phyloP scores from a whole-genome alignment of 1,140 invertebrate genomes.

The Samia ricini region DNA sequence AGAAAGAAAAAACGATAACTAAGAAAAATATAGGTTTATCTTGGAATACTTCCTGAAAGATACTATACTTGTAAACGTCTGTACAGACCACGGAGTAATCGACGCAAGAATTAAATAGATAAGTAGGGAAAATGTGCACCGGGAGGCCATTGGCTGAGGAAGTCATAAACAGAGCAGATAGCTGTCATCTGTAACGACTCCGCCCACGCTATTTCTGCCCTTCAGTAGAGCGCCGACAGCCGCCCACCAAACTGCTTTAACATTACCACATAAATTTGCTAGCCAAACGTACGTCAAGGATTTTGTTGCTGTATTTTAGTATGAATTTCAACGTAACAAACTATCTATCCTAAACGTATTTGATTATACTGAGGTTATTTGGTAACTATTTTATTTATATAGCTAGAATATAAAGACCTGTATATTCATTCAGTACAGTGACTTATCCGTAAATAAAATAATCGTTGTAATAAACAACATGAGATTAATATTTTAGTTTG shows the following conservation, averaged over 20 bases:
- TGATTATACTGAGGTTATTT: too few species aligned
- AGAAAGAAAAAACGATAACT: too few species aligned
- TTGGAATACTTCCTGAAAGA: too few species aligned
- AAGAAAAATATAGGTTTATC: too few species aligned
- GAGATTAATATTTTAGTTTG: too few species aligned
- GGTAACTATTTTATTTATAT: too few species aligned
- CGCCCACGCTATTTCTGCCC: slow-evolving; percentile 74
- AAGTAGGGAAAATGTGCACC: slow-evolving; percentile 2
- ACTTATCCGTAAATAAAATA: too few species aligned
- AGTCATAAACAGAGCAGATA: slow-evolving; percentile 69
- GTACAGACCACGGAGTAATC: neutral
- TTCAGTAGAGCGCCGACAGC: slow-evolving; percentile 43
- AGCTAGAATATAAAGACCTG: too few species aligned
- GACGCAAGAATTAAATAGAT: neutral
- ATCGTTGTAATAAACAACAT: too few species aligned
- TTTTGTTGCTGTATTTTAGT: slow-evolving; percentile 29
- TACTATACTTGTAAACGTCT: too few species aligned
- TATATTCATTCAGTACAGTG: too few species aligned
- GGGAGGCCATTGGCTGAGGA: slow-evolving; percentile 70
- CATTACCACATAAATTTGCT: slow-evolving; percentile 46
- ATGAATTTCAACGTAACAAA: slow-evolving; percentile 15
- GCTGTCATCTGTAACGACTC: slow-evolving; percentile 66
- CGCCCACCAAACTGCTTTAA: slow-evolving; percentile 27
- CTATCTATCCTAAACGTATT: too few species aligned
- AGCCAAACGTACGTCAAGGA: slow-evolving; percentile 38